Conservation (phyloP, 2,113 vertebrate species). For the Furnarius figulus region DNA sequence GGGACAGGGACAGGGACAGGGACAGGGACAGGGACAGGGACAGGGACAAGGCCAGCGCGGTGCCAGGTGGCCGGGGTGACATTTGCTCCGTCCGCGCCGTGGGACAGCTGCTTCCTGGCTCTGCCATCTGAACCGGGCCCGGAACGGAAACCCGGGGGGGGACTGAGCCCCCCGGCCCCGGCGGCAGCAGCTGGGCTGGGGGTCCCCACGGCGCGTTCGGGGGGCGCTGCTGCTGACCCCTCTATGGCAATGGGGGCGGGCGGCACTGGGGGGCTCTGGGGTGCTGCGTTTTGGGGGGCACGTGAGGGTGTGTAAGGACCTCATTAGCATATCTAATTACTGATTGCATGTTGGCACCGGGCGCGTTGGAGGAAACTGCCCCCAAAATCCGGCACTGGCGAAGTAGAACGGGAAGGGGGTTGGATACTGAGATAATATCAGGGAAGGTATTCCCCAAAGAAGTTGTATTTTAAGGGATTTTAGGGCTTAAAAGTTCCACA, state of each 20-base stretch:
- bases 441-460: background rate
- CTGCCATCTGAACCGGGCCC: conserved; percentile 42
- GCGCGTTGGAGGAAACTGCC: background rate
- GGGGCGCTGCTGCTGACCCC: background rate
- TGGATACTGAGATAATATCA: background rate
- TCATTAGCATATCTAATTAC: background rate
- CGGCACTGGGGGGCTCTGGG: background rate
- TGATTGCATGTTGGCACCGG: background rate
- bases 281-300: background rate
- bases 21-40: background rate
- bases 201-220: background rate
- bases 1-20: no score
- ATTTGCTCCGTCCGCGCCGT: conserved; percentile 28
- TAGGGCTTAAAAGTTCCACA: no score
- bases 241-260: background rate
- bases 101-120: conserved; percentile 64
- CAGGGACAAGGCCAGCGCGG: background rate
- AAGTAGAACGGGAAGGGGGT: background rate
- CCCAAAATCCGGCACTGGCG: background rate
- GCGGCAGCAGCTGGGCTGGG: background rate
- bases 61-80: conserved; percentile 57
- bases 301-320: background rate
- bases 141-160: conserved; percentile 6
- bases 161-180: background rate
- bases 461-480: background rate